phyloP scores from a whole-genome alignment of 2,113 vertebrate genomes.

The Bujurquina vittata region DNA sequence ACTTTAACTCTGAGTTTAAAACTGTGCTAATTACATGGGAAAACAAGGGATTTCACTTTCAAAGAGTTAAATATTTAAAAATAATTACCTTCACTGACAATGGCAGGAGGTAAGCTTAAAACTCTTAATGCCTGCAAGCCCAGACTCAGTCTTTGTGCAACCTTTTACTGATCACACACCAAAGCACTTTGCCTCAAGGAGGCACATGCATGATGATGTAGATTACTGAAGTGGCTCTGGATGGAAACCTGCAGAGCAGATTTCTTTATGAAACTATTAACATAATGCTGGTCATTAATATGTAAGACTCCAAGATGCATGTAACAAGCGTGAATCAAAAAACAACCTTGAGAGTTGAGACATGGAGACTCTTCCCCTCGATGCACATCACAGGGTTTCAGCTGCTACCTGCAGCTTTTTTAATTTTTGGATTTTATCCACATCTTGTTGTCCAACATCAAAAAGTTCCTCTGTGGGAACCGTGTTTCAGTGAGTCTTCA shows the following conservation, averaged over 20 bases:
- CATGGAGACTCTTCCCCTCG: slow-evolving; percentile 1
- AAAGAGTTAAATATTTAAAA: background rate
- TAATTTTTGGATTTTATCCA: background rate
- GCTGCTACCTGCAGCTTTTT: slow-evolving; percentile 16
- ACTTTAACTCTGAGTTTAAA: background rate
- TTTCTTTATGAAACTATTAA: slow-evolving; percentile 33
- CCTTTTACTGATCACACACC: background rate
- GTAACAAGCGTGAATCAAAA: slow-evolving; percentile 38
- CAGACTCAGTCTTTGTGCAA: background rate
- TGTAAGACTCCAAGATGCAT: slow-evolving; percentile 26
- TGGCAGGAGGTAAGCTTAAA: rapidly evolving
- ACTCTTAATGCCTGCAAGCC: background rate
- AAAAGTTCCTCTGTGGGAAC: background rate
- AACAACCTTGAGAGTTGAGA: slow-evolving; percentile 34
- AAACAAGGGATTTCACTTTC: background rate
- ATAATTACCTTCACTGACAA: background rate
- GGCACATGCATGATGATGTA: slow-evolving; percentile 6
- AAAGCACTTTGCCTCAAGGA: background rate
- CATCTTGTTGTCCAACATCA: slow-evolving; percentile 8
- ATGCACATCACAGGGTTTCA: slow-evolving; percentile 17
- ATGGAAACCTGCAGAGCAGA: slow-evolving; percentile 36
- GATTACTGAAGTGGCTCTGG: slow-evolving; percentile 3
- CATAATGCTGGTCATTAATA: slow-evolving; percentile 52
- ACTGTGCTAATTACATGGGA: background rate
- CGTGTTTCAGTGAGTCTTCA: background rate